Percentiles rank a stretch among this genome's conserved stretches.
Conservation (phyloP, 2,113 vertebrate species). For the Lanius ludovicianus region DNA sequence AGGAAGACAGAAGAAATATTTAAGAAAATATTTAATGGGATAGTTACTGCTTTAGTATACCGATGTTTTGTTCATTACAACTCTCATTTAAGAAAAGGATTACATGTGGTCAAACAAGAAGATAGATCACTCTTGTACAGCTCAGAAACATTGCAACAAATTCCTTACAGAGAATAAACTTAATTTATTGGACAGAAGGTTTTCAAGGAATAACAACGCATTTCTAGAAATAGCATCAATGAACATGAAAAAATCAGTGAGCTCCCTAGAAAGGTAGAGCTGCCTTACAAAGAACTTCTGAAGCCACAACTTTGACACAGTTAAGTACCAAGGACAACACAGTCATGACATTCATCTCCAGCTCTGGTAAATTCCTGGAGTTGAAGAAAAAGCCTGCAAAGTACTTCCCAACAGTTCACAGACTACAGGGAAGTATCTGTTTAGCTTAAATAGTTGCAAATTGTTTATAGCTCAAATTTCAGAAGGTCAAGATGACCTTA, state of each 20-base stretch:
- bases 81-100: neutral
- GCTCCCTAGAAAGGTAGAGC: neutral
- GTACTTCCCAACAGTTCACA: neutral
- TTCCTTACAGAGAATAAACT: neutral
- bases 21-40: neutral
- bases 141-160: neutral
- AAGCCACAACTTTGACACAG: neutral
- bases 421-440: neutral
- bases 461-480: neutral
- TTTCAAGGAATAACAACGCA: neutral
- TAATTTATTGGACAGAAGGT: neutral
- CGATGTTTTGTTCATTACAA: neutral
- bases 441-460: neutral
- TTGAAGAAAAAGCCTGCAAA: neutral
- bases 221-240: neutral
- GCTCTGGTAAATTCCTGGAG: neutral
- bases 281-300: neutral
- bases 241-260: neutral
- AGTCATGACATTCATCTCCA: neutral
- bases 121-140: neutral
- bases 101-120: neutral
- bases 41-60: neutral
- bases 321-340: neutral
- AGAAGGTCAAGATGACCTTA: neutral
- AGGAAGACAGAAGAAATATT: neutral